Evolutionary conservation across 2,113 vertebrate genomes (phyloP).

Genomic region (Leucopsar rothschildi): DNA sequence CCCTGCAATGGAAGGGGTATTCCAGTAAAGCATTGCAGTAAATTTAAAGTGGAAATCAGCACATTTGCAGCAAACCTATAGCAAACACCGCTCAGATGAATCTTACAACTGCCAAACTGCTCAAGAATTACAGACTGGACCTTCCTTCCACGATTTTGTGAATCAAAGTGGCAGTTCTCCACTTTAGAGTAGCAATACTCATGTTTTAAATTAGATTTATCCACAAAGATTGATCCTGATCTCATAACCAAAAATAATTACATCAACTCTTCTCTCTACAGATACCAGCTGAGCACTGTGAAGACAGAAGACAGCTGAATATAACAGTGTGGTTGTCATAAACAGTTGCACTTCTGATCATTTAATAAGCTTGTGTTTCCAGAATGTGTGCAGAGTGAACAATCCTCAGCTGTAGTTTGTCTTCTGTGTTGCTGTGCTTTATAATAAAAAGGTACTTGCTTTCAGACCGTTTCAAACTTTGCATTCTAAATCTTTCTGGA

Average conservation of each 20-base stretch:
- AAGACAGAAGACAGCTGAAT: background rate
- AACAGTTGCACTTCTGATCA: background rate
- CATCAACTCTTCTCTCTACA: background rate
- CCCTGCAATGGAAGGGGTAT: background rate
- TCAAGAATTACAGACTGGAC: background rate
- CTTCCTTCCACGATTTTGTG: background rate
- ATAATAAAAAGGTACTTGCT: conserved; percentile 35
- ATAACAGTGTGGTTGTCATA: background rate
- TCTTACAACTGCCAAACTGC: background rate
- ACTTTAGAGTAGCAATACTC: background rate
- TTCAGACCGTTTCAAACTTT: background rate
- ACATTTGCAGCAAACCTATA: background rate
- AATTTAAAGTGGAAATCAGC: background rate
- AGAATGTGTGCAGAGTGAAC: background rate
- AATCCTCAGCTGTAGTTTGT: background rate
- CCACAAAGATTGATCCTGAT: background rate
- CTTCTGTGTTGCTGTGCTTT: background rate
- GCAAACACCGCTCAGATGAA: background rate
- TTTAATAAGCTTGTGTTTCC: background rate
- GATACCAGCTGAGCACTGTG: conserved; percentile 44
- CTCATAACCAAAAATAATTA: background rate
- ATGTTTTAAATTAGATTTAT: background rate
- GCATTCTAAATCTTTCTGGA: background rate
- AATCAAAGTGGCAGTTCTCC: background rate
- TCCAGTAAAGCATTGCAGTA: background rate